Percentiles rank a stretch among this genome's conserved stretches.
phyloP scores from a whole-genome alignment of 92 coral and sea anemone genomes.

The Siderastrea siderea region DNA sequence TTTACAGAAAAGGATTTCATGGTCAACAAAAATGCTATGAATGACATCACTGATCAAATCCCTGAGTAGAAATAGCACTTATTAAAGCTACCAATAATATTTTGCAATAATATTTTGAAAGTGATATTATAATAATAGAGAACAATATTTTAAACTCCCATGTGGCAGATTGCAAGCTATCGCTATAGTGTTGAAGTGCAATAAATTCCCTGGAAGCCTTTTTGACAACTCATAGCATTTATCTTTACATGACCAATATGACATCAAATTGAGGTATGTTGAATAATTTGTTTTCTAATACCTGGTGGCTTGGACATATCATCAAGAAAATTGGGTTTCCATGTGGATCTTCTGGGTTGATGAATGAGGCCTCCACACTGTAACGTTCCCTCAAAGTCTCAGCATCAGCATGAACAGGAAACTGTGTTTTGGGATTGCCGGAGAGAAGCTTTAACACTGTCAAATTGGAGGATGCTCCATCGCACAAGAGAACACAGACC shows the following conservation, averaged over 20 bases:
- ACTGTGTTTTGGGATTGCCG: constrained; percentile 12
- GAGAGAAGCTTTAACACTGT: constrained; percentile 20
- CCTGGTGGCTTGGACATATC: neutral
- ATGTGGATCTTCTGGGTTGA: neutral
- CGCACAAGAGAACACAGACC: neutral
- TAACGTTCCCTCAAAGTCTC: neutral
- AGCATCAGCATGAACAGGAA: neutral
- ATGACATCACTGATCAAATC: no score
- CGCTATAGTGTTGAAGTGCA: neutral
- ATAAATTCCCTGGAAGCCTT: neutral
- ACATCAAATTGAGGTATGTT: neutral
- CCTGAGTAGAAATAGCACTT: neutral
- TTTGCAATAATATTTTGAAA: neutral
- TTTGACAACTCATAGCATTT: neutral
- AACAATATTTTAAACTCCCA: neutral
- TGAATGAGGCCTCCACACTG: neutral
- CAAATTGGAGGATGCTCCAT: constrained; percentile 7
- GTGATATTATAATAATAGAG: neutral
- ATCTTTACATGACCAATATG: neutral
- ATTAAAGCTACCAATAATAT: neutral
- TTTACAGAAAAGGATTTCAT: no score
- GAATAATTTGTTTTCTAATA: neutral
- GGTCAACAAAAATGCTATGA: no score
- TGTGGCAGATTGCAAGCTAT: neutral
- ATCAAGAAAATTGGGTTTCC: neutral